A percentile compares a stretch with the other conserved stretches of the same genome.
Conservation (phyloP, 2,888 invertebrate genomes). For the Dynastes tityus region DNA sequence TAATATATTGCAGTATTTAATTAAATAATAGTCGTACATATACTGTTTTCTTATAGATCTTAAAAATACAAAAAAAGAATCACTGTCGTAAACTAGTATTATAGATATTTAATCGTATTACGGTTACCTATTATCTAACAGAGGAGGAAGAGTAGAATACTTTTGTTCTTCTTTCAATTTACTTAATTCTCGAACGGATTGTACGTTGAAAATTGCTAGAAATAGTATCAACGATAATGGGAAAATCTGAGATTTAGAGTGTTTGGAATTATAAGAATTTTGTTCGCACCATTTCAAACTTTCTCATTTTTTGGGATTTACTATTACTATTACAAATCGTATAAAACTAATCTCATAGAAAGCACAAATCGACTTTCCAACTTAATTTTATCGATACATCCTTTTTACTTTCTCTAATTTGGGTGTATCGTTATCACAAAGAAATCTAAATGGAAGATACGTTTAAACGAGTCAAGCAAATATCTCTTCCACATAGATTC, state of each 20-base stretch:
- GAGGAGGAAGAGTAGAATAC: background rate
- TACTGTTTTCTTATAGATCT: conserved; percentile 23
- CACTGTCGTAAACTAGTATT: background rate
- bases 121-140: background rate
- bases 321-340: background rate
- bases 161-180: too few species aligned
- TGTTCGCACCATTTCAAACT: conserved; percentile 14
- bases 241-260: background rate
- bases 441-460: conserved; percentile 30
- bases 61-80: background rate
- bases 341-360: conserved; percentile 32
- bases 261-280: background rate
- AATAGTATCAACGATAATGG: conserved; percentile 1
- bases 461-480: conserved; percentile 6
- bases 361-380: conserved; percentile 11
- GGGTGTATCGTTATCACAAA: conserved; percentile 43
- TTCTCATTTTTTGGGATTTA: too few species aligned
- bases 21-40: conserved; percentile 4
- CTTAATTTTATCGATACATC: conserved; percentile 33
- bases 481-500: conserved; percentile 16
- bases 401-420: background rate
- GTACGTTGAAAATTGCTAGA: conserved; percentile 44
- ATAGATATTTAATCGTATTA: conserved; percentile 16
- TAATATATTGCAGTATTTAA: conserved; percentile 19
- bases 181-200: too few species aligned